Base-by-base conservation (phyloP, 2,797 vertebrate genomes). In the Pseudochaenichthys georgianus region DNA sequence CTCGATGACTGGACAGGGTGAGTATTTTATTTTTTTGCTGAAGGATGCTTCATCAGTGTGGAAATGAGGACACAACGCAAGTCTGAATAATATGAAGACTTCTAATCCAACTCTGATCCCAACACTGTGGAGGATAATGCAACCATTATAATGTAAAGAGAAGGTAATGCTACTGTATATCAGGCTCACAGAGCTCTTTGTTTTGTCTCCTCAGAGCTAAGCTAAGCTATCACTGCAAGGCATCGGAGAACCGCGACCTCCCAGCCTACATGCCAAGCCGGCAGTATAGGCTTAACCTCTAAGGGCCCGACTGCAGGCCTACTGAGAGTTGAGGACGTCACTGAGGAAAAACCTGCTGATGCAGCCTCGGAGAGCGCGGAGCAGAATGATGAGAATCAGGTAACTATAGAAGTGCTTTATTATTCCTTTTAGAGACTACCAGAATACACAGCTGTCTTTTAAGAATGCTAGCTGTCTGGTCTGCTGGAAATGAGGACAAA, bases 101-200 rank as follows among this genome's bases (percentile, higher is more conserved):
- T 92, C 81, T 94, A 94, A 95, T 95, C 94, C 94, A 95, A 95
- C 94, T 93, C 95, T 95, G 94, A 96, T 94, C 92, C 87, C 34
- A 38, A 38, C 34, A 38, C 34, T 38, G 34, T 38, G 6, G 34
- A 38, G 7, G 6, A 38, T 38, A 38, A 38, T 38, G 34, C 7
- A 9, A 38, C 34, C 8, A 38, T 38, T 38, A 1, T 8, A 38
- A 38, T 38, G 34, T 9, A 28, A 28, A 38, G 34, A 38, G 34
- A 38, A 38, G 34, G 34, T 7, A 38, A 6, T 38, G 34, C 34
- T 38, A 38, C 34, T 38, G 34, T 38, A 38, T 38, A 6, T 38
- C 34, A 6, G 8, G 5, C 34, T 38, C 7, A 38, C 34, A 38
- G 34, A 38, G 34, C 34, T 10, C 11, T 19, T 55, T 42, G 13